Evolutionary conservation across 1,140 invertebrate species (phyloP).

Genomic region (Drosophila saltans): DNA sequence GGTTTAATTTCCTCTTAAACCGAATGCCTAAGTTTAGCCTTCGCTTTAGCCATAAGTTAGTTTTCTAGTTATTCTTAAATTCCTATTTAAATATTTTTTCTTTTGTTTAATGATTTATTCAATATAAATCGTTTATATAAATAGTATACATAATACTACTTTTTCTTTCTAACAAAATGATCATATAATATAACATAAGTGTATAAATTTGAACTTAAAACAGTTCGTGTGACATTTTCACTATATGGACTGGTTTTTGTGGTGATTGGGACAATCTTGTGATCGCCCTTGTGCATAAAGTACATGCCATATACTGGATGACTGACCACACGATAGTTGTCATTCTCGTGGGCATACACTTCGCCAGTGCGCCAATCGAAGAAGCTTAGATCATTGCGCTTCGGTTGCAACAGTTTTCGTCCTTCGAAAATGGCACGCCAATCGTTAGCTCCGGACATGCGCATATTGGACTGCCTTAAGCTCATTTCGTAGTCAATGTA

Average conservation of each 20-base stretch:
- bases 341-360: slow-evolving; percentile 42
- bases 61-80: too few species aligned
- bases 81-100: neutral
- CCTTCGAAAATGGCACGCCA: slow-evolving; percentile 57
- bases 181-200: slow-evolving; percentile 44
- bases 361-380: slow-evolving; percentile 52
- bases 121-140: neutral
- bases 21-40: too few species aligned
- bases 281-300: slow-evolving; percentile 64
- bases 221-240: slow-evolving; percentile 30
- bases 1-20: too few species aligned
- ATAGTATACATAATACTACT: neutral
- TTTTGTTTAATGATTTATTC: neutral
- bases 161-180: slow-evolving; percentile 46
- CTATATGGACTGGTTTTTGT: slow-evolving; percentile 7
- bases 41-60: too few species aligned
- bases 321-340: slow-evolving; percentile 54
- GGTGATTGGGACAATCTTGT: slow-evolving; percentile 56
- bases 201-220: slow-evolving; percentile 31
- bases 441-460: slow-evolving; percentile 39
- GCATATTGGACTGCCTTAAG: slow-evolving; percentile 31
- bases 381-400: slow-evolving; percentile 51
- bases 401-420: slow-evolving; percentile 35
- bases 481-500: slow-evolving; percentile 70
- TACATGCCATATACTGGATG: slow-evolving; percentile 51